phyloP scores from a whole-genome alignment of 1,140 invertebrate genomes.

The Drosophila bipectinata region DNA sequence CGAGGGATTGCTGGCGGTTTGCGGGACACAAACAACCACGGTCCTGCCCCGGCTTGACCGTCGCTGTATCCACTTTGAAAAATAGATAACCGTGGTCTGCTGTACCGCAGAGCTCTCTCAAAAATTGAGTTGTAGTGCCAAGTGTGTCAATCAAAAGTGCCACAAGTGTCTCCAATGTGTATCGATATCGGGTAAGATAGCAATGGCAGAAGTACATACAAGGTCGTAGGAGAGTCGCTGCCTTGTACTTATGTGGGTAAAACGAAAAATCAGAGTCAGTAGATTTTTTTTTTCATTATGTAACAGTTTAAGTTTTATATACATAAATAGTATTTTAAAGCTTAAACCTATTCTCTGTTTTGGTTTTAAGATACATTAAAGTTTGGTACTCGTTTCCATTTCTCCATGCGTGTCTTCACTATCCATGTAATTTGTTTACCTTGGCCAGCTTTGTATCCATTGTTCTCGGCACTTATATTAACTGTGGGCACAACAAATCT shows the following conservation, averaged over 20 bases:
- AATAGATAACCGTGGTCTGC: constrained; percentile 19
- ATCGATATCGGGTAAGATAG: constrained; percentile 38
- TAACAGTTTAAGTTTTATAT: too few relatives aligned
- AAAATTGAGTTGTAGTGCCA: constrained; percentile 41
- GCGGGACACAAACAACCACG: constrained; percentile 16
- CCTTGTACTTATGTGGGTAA: neutral
- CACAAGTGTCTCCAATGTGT: constrained; percentile 47
- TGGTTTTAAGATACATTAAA: neutral
- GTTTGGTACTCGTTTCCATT: neutral
- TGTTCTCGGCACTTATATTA: constrained; percentile 39
- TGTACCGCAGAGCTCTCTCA: constrained; percentile 13
- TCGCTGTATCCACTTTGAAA: constrained; percentile 16
- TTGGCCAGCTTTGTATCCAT: constrained; percentile 16
- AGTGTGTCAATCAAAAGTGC: constrained; percentile 49
- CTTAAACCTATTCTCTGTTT: neutral
- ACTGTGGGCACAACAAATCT: constrained; percentile 35
- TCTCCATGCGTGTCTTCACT: neutral
- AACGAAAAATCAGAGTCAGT: constrained; percentile 1
- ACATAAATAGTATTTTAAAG: neutral
- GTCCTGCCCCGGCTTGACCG: constrained; percentile 9
- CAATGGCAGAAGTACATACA: constrained; percentile 26
- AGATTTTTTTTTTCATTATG: neutral
- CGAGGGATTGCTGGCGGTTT: neutral
- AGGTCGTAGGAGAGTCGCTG: constrained; percentile 18
- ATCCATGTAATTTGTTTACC: constrained; percentile 43